phyloP scores from a whole-genome alignment of 2,797 vertebrate species.

The Botia almorhae region DNA sequence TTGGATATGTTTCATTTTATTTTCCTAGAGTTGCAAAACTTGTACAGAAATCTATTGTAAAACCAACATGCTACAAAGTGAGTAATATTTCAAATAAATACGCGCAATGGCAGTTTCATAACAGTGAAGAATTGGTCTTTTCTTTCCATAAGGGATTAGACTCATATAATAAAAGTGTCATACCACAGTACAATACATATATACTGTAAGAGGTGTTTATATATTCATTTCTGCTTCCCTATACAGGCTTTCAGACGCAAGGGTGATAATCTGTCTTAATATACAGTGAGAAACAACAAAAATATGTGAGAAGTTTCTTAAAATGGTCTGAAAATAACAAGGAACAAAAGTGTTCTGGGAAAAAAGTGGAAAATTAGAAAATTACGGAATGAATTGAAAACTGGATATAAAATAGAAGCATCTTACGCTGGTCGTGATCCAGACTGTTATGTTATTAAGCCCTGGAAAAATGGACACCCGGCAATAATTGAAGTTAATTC shows the following conservation, averaged over 20 bases:
- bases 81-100: slow-evolving; percentile 18
- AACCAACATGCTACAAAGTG: not conserved
- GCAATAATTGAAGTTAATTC: not conserved
- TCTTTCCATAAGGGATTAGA: slow-evolving; percentile 29
- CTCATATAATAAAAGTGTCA: slow-evolving; percentile 38
- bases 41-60: slow-evolving; percentile 6
- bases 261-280: not conserved
- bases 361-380: too few species aligned
- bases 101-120: not conserved
- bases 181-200: slow-evolving; percentile 6
- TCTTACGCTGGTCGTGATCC: too few species aligned
- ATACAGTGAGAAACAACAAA: not conserved
- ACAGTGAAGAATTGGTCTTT: slow-evolving; percentile 6
- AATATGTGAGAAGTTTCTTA: not conserved
- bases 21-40: not conserved
- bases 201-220: not conserved
- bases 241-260: not conserved
- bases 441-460: not conserved
- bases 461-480: not conserved
- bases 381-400: too few species aligned
- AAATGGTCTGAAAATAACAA: not conserved
- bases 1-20: not conserved
- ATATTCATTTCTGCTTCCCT: not conserved
- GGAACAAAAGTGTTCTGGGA: too few species aligned
- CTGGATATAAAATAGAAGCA: too few species aligned